Percentiles rank a stretch among this genome's conserved stretches.
These are phyloP conservation scores for Tragelaphus buxtoni DNA, from an alignment of 2,113 vertebrate genomes.

Conservation along the genomic window DNA sequence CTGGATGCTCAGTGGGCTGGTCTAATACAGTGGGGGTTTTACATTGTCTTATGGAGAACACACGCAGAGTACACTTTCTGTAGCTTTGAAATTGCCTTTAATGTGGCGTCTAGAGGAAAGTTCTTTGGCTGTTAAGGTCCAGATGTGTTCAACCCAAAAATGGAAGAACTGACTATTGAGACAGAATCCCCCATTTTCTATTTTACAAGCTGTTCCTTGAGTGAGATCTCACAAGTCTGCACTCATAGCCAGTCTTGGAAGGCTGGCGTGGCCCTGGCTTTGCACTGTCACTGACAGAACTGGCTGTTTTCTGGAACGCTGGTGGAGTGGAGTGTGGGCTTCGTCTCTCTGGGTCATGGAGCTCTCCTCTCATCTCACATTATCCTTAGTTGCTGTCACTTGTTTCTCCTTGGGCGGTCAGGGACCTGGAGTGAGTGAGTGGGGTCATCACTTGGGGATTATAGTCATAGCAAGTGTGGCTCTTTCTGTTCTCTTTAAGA, in stretches of 20 bases:
- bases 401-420: not conserved
- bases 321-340: not conserved
- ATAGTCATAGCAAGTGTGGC: not conserved
- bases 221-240: too few relatives aligned
- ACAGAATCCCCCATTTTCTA: too few relatives aligned
- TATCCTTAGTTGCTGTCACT: not conserved
- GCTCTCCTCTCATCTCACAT: not conserved
- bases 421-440: not conserved
- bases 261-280: too few relatives aligned
- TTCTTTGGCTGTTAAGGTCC: not conserved
- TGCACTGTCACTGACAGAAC: too few relatives aligned
- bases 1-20: not conserved
- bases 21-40: not conserved
- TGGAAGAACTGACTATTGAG: not conserved
- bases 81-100: not conserved
- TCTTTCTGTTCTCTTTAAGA: not conserved
- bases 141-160: not conserved
- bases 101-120: not conserved
- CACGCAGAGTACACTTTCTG: fast-evolving
- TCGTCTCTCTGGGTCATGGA: not conserved
- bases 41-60: not conserved
- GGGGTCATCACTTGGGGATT: not conserved
- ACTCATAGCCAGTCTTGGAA: too few relatives aligned
- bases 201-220: too few relatives aligned
- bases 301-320: not conserved